phyloP scores from a whole-genome alignment of 2,888 invertebrate genomes.

The Megastigmus dorsalis region DNA sequence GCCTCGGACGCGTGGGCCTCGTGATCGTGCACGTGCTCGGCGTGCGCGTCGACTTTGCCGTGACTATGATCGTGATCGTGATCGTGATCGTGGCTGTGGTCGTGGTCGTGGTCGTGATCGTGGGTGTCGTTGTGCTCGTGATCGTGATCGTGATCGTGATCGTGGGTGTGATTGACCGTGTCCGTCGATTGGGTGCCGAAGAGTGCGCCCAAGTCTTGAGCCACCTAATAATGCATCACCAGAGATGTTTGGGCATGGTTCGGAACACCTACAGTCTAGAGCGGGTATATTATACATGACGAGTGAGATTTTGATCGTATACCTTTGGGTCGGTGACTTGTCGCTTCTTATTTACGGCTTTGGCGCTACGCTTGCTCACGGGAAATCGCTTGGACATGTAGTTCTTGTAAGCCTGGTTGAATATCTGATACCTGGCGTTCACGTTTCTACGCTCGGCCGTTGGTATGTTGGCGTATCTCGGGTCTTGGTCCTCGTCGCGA shows the following conservation, averaged over 20 bases:
- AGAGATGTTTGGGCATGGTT: neutral
- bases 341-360: constrained; percentile 59
- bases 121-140: constrained; percentile 55
- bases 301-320: neutral
- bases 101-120: constrained; percentile 51
- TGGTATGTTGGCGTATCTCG: constrained; percentile 5
- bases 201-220: constrained; percentile 75
- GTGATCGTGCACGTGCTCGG: constrained; percentile 66
- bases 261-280: no score
- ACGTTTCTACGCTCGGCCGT: constrained; percentile 63
- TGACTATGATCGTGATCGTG: constrained; percentile 58
- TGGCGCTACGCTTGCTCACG: constrained; percentile 69
- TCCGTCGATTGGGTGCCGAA: constrained; percentile 85
- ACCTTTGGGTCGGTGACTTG: constrained; percentile 70
- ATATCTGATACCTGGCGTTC: constrained; percentile 66
- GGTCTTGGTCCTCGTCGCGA: constrained; percentile 20
- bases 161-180: constrained; percentile 55
- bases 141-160: constrained; percentile 19
- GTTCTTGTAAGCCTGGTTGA: constrained; percentile 60
- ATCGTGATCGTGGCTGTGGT: constrained; percentile 25
- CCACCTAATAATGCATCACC: constrained; percentile 62
- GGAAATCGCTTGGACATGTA: constrained; percentile 67
- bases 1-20: neutral
- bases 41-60: constrained; percentile 45
- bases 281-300: no score